Base-by-base conservation (phyloP, 2,113 vertebrate species). In the Pollachius pollachius region DNA sequence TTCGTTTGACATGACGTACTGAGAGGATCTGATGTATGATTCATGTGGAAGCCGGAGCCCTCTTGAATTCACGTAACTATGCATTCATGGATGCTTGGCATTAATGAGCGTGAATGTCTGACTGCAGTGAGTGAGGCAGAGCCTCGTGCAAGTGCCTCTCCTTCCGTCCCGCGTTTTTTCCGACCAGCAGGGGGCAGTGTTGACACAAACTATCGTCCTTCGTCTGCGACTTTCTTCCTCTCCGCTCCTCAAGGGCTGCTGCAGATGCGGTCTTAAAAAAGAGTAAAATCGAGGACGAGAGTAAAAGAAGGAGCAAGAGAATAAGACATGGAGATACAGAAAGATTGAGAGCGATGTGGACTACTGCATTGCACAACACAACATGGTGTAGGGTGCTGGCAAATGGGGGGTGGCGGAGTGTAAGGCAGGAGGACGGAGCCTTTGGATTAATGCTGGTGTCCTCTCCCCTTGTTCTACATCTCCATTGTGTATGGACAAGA, bases 121-220 rank as follows among this genome's bases (percentile, higher is more conserved):
- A 70, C 72, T 69, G 75, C 54, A 52, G 72, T 1, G 15, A 66
- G 68, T 0, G 37, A 6, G 34, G 15, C 25, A 69, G 59, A 52
- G 41, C 25, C 52, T 25, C 19, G 9, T 0, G 21, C 18, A 6
- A 15, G 5, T 52, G 61, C 64, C 58, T 64, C 64, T 64, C 41
- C 23, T 27, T 52, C 23, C 25, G 48, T 11, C 64, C 65, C 27
- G 79, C 83, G 56, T 71, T 0, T 2, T 16, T 61, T 27, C 0
- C 0, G 0, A 58, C 34, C 91, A 87, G 75, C 80, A 90, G 91
- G 90, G 92, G 92, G 90, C 92, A 92, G 84, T 93, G 81, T 89
- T 89, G 82, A 16, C 84, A 84, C 67, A 89, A 78, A 75, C 41
- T 87, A 90, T 91, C 65, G 52, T n/a, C 59, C 62, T 58, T 64